Base-by-base conservation (phyloP, 1,140 invertebrate species). In the Listronotus oregonensis region DNA sequence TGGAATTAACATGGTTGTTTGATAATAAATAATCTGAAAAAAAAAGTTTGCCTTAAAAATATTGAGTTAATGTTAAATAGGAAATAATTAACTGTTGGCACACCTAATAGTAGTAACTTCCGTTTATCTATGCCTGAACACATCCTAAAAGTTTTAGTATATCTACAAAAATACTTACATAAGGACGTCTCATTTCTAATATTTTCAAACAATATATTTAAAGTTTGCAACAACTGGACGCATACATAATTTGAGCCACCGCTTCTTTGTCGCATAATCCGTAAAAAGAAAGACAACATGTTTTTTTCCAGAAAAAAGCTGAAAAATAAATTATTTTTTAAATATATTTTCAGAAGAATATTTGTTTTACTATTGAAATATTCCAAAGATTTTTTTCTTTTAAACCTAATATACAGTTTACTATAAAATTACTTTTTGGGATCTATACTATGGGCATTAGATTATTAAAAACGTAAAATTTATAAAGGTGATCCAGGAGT, bases 161-260 rank as follows among this genome's bases (percentile, higher is more conserved):
- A n/a, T 46, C 7, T 4, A 17, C 8, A 21, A 14, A 15, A 57
- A 31, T 37, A 89, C 93, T 92, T 87, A 99, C 97, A 99, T 54
- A 99, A 82, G 47, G 96, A 98, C 34, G 97, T 99, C 83, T 99
- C 96, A 83, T 98, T 97, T 57, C 95, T 84, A 71, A 99, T 99
- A 80, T 99, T 99, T 83, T 99, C 97, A 87, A 99, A 99, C 42
- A 99, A 82, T 78, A 99, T 99, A 82, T 99, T 99, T 4, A 99
- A 83, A 11, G 97, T 99, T 82, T 99, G 97, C 14, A 99, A 83
- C 43, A 99, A 82, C 78, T 99, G 97, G 50, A 98, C 95, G 85
- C 96, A 98, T 6, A 99, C 96, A 82, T 91, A 98, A 68, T 93
- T 93, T 9, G 86, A 87, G 7, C 87, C 86, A 6, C 96, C 96